A percentile compares a stretch with the other conserved stretches of the same genome.
These are phyloP conservation scores for Sialis lutaria DNA, from an alignment of 2,888 invertebrate genomes.

Conservation along the genomic window DNA sequence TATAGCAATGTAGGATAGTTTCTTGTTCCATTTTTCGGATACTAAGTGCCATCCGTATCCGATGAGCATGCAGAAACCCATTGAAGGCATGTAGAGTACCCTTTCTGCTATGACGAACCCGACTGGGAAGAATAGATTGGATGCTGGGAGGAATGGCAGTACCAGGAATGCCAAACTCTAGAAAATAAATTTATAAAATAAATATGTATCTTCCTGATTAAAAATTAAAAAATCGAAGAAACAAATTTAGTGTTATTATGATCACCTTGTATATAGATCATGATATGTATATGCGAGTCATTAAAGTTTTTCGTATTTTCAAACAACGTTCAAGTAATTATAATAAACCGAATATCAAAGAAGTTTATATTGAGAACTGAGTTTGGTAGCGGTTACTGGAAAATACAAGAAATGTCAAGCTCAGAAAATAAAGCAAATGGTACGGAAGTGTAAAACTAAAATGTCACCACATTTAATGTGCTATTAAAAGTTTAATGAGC, in stretches of 20 bases:
- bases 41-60: constrained; percentile 70
- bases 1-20: constrained; percentile 47
- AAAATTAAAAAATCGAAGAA: neutral
- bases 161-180: constrained; percentile 75
- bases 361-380: no score
- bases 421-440: no score
- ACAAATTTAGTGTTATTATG: neutral
- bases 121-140: constrained; percentile 93
- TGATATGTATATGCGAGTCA: no score
- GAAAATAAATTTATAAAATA: constrained; percentile 15
- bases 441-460: no score
- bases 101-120: constrained; percentile 95
- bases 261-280: no score
- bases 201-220: neutral
- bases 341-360: no score
- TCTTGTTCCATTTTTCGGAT: constrained; percentile 43
- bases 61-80: constrained; percentile 89
- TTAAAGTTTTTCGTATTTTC: no score
- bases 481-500: no score
- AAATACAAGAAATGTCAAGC: no score
- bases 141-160: constrained; percentile 87
- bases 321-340: no score
- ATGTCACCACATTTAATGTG: no score
- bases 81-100: constrained; percentile 89
- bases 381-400: no score